phyloP scores from a whole-genome alignment of 2,888 invertebrate genomes.

The Heteropelma amictum region DNA sequence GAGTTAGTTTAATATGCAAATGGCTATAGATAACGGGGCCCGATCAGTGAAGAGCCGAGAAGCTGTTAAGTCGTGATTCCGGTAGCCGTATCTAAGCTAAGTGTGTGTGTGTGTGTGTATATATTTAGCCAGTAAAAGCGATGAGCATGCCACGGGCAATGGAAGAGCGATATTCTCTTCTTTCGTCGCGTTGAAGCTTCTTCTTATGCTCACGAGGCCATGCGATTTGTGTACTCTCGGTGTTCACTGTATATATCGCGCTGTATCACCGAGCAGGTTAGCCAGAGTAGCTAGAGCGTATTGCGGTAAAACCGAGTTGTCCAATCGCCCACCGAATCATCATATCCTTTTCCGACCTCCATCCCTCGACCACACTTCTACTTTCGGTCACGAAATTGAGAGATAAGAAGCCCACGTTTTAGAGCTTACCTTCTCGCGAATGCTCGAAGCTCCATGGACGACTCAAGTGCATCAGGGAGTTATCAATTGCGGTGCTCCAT shows the following conservation, averaged over 20 bases:
- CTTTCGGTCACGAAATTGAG: constrained; percentile 73
- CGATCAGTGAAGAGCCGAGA: constrained; percentile 73
- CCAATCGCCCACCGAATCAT: constrained; percentile 13
- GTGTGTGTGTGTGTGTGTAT: too few species aligned
- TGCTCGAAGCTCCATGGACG: constrained; percentile 60
- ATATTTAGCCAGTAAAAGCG: constrained; percentile 1
- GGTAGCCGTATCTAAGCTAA: constrained; percentile 74
- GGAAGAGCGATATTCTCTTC: constrained; percentile 49
- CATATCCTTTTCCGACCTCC: constrained; percentile 14
- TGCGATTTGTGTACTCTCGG: constrained; percentile 14
- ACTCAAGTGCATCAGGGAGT: not conserved
- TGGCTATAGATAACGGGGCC: constrained; percentile 74
- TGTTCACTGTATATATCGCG: not conserved
- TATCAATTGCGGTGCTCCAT: too few species aligned
- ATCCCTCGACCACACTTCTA: constrained; percentile 50
- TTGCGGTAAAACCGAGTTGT: constrained; percentile 18
- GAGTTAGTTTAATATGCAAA: constrained; percentile 78
- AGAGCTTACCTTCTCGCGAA: constrained; percentile 56
- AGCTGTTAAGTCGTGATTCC: constrained; percentile 76
- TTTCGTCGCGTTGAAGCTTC: constrained; percentile 34
- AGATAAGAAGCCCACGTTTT: constrained; percentile 74
- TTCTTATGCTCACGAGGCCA: constrained; percentile 23
- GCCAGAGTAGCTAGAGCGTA: not conserved
- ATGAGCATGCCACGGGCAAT: constrained; percentile 17
- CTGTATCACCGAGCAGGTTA: not conserved